Conservation (phyloP, 1,140 invertebrate species). For the Drosophila oshimai region DNA sequence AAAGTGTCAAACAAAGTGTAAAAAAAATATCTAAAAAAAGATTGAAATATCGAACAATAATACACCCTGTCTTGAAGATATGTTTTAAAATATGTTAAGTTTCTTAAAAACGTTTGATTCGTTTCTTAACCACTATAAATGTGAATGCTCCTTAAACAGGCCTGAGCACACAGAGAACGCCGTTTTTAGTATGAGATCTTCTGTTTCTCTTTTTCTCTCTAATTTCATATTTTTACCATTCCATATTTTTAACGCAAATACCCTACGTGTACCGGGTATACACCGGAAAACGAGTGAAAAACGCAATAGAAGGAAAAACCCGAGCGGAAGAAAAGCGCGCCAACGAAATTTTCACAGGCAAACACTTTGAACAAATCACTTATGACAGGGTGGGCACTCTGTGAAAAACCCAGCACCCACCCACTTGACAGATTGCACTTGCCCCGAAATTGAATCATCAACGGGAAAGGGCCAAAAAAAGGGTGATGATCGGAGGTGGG, state of each 20-base stretch:
- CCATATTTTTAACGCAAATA: too few relatives aligned
- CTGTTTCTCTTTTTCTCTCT: too few relatives aligned
- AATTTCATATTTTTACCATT: too few relatives aligned
- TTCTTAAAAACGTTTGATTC: too few relatives aligned
- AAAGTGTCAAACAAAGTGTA: constrained; percentile 64
- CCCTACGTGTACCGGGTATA: background rate
- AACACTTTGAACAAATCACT: constrained; percentile 75
- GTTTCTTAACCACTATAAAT: too few relatives aligned
- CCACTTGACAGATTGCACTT: constrained; percentile 35
- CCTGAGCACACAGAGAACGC: too few relatives aligned
- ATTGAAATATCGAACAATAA: too few relatives aligned
- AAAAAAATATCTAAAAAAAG: constrained; percentile 2
- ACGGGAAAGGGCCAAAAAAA: constrained; percentile 24
- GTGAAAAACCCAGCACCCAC: background rate
- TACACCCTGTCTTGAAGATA: too few relatives aligned
- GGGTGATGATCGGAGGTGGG: background rate
- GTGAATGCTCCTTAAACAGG: too few relatives aligned
- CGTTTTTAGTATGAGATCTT: too few relatives aligned
- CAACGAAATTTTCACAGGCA: constrained; percentile 50
- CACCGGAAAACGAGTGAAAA: background rate
- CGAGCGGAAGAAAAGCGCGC: constrained; percentile 38
- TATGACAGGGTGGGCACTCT: constrained; percentile 42
- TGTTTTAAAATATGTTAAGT: too few relatives aligned
- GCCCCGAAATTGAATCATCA: constrained; percentile 72
- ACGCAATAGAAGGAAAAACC: background rate